phyloP scores from a whole-genome alignment of 2,888 invertebrate genomes.

The Tenthredo livida region DNA sequence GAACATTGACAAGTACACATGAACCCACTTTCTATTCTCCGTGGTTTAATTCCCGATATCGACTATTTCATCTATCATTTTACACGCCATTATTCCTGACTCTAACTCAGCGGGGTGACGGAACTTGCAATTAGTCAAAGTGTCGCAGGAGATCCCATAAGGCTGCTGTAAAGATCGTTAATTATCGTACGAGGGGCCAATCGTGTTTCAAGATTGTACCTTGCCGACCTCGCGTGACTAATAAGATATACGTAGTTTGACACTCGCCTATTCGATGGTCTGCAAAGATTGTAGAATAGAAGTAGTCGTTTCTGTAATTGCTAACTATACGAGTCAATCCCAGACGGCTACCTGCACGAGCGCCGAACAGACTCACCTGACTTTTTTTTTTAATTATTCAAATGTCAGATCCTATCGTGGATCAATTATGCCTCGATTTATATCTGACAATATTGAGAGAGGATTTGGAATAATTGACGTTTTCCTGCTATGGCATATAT shows the following conservation, averaged over 20 bases:
- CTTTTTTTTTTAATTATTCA: slow-evolving; percentile 31
- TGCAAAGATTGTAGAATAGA: background rate
- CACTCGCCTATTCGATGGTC: background rate
- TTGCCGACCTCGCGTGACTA: background rate
- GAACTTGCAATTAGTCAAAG: slow-evolving; percentile 24
- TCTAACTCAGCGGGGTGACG: background rate
- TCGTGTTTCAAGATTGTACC: background rate
- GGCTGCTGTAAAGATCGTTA: background rate
- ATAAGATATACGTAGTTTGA: background rate
- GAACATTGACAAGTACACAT: background rate
- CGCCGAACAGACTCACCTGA: background rate
- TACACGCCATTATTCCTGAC: background rate
- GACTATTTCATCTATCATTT: background rate
- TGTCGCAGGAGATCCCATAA: background rate
- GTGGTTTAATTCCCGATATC: background rate
- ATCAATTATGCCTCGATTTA: background rate
- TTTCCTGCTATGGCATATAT: slow-evolving; percentile 10
- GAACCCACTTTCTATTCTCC: background rate
- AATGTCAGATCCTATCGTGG: slow-evolving; percentile 17
- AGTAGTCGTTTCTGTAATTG: background rate
- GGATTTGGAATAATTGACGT: slow-evolving; percentile 30
- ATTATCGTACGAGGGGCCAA: background rate
- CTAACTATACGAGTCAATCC: background rate
- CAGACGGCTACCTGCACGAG: background rate
- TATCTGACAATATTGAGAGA: background rate